phyloP scores from a whole-genome alignment of 2,797 vertebrate genomes.

The Ptychadena robeensis region DNA sequence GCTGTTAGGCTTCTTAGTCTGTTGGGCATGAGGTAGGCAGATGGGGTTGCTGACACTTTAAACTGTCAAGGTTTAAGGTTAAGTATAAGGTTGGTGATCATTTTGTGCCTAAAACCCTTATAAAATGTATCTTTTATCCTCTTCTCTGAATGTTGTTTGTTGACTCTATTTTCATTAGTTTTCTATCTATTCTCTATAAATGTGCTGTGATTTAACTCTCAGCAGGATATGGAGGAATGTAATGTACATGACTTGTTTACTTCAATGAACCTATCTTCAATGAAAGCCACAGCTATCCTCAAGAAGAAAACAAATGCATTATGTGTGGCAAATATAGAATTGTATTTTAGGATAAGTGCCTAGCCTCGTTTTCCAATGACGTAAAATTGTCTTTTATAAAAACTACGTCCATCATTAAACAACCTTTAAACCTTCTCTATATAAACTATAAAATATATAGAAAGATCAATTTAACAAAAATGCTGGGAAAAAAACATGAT shows the following conservation, averaged over 20 bases:
- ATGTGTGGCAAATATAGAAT: neutral
- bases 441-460: no score
- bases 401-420: no score
- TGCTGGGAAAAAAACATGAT: no score
- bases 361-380: no score
- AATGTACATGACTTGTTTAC: slow-evolving; percentile 19
- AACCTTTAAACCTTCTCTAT: no score
- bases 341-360: no score
- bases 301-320: neutral
- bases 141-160: slow-evolving; percentile 19
- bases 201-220: slow-evolving; percentile 4
- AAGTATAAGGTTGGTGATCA: slow-evolving; percentile 2
- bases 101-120: slow-evolving; percentile 2
- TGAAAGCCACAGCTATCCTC: neutral
- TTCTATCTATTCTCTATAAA: slow-evolving; percentile 14
- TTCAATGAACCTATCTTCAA: slow-evolving; percentile 10
- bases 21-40: no score
- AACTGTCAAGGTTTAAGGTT: no score
- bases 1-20: no score
- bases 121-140: neutral
- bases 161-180: slow-evolving; percentile 3
- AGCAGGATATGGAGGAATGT: neutral
- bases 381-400: no score
- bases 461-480: no score
- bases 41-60: no score